phyloP scores from a whole-genome alignment of 2,113 vertebrate species.

The Argyrosomus japonicus region DNA sequence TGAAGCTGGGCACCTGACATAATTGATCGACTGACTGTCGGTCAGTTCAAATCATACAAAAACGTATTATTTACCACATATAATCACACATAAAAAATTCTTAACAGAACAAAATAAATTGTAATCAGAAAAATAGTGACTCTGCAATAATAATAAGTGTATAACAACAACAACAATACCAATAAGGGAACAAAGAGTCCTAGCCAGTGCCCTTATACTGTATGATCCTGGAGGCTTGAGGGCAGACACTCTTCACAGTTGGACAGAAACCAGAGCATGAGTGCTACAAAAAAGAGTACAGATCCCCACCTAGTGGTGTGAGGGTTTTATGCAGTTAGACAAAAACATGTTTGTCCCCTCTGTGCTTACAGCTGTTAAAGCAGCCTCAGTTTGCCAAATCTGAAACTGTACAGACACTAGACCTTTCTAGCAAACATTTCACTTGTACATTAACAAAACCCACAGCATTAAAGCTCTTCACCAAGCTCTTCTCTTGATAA shows the following conservation, averaged over 20 bases:
- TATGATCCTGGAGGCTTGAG: too few relatives aligned
- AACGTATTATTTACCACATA: too few relatives aligned
- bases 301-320: constrained; percentile 69
- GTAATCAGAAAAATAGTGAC: too few relatives aligned
- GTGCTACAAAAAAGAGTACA: constrained; percentile 12
- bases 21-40: neutral
- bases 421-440: neutral
- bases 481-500: neutral
- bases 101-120: too few relatives aligned
- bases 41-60: too few relatives aligned
- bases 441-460: neutral
- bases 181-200: too few relatives aligned
- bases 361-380: neutral
- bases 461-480: neutral
- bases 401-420: neutral
- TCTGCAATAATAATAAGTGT: too few relatives aligned
- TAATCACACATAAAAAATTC: too few relatives aligned
- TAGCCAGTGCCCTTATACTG: too few relatives aligned
- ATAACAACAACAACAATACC: too few relatives aligned
- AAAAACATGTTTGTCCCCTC: neutral
- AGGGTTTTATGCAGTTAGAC: constrained; percentile 5
- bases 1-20: too few relatives aligned
- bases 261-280: neutral
- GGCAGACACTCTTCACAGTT: too few relatives aligned
- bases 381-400: neutral